Conservation (phyloP, 2,888 invertebrate genomes). For the Argynnis bischoffii region DNA sequence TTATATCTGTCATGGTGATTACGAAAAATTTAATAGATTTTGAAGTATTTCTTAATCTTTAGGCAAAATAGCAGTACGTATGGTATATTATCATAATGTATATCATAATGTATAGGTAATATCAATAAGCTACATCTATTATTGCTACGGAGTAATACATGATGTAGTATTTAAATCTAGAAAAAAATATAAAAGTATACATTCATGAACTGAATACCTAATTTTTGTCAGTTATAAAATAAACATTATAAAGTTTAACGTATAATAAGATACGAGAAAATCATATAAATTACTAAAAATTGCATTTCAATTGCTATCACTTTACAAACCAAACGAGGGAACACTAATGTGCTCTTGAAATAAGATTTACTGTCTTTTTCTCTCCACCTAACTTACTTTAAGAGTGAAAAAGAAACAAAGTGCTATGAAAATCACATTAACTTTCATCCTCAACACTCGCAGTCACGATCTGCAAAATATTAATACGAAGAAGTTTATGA, state of each 20-base stretch:
- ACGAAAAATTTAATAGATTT: too few relatives aligned
- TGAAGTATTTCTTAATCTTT: too few relatives aligned
- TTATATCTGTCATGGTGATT: too few relatives aligned
- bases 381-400: not conserved
- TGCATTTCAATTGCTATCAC: constrained; percentile 29
- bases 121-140: too few relatives aligned
- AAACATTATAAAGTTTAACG: not conserved
- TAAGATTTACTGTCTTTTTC: constrained; percentile 15
- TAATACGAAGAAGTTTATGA: constrained; percentile 51
- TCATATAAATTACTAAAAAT: constrained; percentile 26
- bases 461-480: constrained; percentile 38
- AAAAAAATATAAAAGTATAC: too few relatives aligned
- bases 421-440: constrained; percentile 27
- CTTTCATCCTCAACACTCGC: constrained; percentile 31
- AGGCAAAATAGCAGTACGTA: too few relatives aligned
- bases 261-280: constrained; percentile 11
- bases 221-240: not conserved
- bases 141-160: too few relatives aligned
- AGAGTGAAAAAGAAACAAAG: constrained; percentile 6
- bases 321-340: constrained; percentile 24
- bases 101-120: too few relatives aligned
- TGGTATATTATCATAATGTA: too few relatives aligned
- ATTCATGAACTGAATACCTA: too few relatives aligned
- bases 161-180: too few relatives aligned
- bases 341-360: constrained; percentile 26